A percentile compares a stretch with the other conserved stretches of the same genome.
These are phyloP conservation scores for Crenuchus spilurus DNA, from an alignment of 2,797 vertebrate species.

Conservation along the genomic window DNA sequence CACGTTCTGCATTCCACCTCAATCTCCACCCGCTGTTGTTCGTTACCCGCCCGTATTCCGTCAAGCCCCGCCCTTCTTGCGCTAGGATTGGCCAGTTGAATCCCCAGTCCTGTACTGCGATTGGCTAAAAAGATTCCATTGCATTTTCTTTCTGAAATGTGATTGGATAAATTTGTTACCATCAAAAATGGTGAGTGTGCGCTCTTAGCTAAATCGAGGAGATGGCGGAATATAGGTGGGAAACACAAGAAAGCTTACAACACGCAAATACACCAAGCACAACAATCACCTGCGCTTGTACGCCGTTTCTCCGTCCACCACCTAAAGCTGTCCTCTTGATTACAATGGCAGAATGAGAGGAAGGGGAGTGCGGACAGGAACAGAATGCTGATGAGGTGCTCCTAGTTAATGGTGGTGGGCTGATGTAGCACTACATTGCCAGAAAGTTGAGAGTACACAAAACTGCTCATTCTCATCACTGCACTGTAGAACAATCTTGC, in stretches of 20 bases:
- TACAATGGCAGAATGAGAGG: constrained; percentile 43
- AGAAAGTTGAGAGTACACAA: too few species aligned
- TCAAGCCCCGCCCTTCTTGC: not conserved
- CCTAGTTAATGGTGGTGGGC: constrained; percentile 41
- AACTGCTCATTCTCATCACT: too few species aligned
- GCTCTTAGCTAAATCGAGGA: too few species aligned
- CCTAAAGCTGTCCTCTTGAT: constrained; percentile 44
- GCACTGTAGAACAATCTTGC: not conserved
- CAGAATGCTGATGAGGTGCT: constrained; percentile 41
- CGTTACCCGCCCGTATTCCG: not conserved
- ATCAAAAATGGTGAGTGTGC: too few species aligned
- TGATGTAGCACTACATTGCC: constrained; percentile 35
- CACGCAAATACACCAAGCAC: constrained; percentile 28
- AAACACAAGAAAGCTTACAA: constrained; percentile 25
- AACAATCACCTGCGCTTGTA: constrained; percentile 46
- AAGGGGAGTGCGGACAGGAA: constrained; percentile 25
- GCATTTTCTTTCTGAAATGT: not conserved
- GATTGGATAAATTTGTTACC: not conserved
- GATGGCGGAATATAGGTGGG: not conserved
- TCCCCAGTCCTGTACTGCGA: not conserved
- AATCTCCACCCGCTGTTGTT: constrained; percentile 29
- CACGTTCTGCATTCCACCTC: constrained; percentile 25
- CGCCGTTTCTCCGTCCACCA: constrained; percentile 16
- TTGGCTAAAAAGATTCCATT: not conserved
- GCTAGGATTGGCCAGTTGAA: not conserved